phyloP scores from a whole-genome alignment of 2,113 vertebrate genomes.

The Addax nasomaculatus region DNA sequence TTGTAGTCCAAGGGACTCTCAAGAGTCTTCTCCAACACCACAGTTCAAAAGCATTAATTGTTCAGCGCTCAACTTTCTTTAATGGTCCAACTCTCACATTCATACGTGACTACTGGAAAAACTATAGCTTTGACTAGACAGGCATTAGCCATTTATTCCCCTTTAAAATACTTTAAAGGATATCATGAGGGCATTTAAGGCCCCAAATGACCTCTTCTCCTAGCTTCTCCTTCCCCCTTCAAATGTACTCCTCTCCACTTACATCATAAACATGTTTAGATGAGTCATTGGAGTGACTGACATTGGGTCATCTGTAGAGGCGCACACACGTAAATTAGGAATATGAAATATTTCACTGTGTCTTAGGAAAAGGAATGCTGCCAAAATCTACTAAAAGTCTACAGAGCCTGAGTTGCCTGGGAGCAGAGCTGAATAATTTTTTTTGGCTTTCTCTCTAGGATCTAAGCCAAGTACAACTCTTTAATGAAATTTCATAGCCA shows the following conservation, averaged over 20 bases:
- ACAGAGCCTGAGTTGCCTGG: background rate
- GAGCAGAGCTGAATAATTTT: slow-evolving; percentile 25
- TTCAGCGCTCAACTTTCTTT: background rate
- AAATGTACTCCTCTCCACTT: background rate
- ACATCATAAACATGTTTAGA: background rate
- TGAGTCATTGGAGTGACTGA: background rate
- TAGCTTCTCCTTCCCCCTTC: background rate
- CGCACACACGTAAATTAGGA: background rate
- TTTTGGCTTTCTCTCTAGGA: background rate
- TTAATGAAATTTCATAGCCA: slow-evolving; percentile 47
- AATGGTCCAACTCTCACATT: background rate
- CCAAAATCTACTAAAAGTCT: slow-evolving; percentile 51
- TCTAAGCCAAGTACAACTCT: slow-evolving; percentile 54
- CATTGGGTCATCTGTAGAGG: background rate
- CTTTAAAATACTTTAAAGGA: background rate
- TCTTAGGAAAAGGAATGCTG: slow-evolving; percentile 33
- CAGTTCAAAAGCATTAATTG: background rate
- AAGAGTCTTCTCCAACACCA: background rate
- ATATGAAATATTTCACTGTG: slow-evolving; percentile 30
- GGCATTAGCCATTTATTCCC: background rate
- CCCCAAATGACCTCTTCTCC: background rate
- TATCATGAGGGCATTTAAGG: background rate
- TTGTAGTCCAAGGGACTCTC: background rate
- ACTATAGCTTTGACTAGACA: background rate
- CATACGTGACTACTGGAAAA: background rate